Conservation (phyloP, 2,797 vertebrate genomes). For the Rhabdomys pumilio region DNA sequence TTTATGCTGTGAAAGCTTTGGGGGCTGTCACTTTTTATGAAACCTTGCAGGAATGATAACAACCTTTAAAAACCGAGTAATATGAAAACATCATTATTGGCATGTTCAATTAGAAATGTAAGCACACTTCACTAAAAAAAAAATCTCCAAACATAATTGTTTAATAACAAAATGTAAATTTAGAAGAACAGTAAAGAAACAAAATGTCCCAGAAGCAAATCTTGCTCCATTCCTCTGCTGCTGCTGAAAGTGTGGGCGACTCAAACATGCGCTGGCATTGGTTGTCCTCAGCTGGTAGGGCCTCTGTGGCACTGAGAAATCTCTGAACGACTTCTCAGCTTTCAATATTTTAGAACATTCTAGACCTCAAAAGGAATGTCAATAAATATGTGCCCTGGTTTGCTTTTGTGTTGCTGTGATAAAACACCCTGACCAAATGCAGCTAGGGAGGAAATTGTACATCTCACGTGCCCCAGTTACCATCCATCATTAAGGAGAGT, state of each 20-base stretch:
- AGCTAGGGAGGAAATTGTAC: neutral
- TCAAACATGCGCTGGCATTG: accelerated
- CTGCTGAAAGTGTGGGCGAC: neutral
- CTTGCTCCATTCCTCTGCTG: neutral
- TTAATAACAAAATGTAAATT: constrained; percentile 77
- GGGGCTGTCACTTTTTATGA: constrained; percentile 61
- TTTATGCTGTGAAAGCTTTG: constrained; percentile 55
- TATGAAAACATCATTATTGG: constrained; percentile 77
- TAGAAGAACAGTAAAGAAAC: constrained; percentile 43
- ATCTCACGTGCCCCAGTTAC: neutral
- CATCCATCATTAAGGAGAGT: neutral
- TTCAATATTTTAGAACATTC: neutral
- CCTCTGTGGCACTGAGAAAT: accelerated
- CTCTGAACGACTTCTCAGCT: neutral
- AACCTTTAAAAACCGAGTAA: constrained; percentile 78
- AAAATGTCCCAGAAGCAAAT: constrained; percentile 8
- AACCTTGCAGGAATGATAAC: constrained; percentile 78
- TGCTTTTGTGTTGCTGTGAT: neutral
- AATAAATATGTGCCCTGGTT: neutral
- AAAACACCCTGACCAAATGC: neutral
- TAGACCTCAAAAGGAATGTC: neutral
- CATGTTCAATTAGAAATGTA: constrained; percentile 72
- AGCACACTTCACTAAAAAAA: constrained; percentile 60
- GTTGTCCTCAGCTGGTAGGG: accelerated
- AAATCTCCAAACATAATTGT: constrained; percentile 74